phyloP scores from a whole-genome alignment of 1,140 invertebrate genomes.

The Drosophila truncata region DNA sequence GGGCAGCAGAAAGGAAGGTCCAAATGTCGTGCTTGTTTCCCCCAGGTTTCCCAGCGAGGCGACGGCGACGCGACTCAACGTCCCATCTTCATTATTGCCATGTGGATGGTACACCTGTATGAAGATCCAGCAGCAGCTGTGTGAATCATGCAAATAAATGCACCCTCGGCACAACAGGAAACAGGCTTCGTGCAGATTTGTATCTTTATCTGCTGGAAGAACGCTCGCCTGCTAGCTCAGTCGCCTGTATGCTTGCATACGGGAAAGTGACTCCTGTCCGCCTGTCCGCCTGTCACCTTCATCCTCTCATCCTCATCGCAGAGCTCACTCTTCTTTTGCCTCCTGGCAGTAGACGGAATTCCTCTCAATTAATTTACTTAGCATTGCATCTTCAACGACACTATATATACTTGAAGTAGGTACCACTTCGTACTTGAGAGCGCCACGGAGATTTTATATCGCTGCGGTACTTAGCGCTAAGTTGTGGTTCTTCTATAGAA shows the following conservation, averaged over 20 bases:
- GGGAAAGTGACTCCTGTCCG: constrained; percentile 63
- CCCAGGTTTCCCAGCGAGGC: constrained; percentile 37
- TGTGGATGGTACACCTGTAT: constrained; percentile 48
- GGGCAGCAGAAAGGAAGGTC: constrained; percentile 61
- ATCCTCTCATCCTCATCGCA: constrained; percentile 2
- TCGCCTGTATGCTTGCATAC: constrained; percentile 26
- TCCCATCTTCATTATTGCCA: constrained; percentile 56
- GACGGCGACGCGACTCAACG: constrained; percentile 33
- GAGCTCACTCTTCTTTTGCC: constrained; percentile 7
- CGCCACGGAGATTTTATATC: constrained; percentile 42
- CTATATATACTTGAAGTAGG: constrained; percentile 14
- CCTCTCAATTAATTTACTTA: constrained; percentile 81
- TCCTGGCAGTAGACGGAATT: constrained; percentile 73
- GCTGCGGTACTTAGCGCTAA: constrained; percentile 39
- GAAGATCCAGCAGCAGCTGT: constrained; percentile 50
- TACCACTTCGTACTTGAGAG: constrained; percentile 17
- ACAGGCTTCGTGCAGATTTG: constrained; percentile 82
- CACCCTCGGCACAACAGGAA: constrained; percentile 82
- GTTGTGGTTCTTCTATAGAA: constrained; percentile 37
- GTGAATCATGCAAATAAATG: constrained; percentile 83
- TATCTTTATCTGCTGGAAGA: constrained; percentile 77
- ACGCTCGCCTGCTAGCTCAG: constrained; percentile 21
- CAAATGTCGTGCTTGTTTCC: constrained; percentile 69
- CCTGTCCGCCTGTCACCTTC: constrained; percentile 10
- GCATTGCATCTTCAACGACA: constrained; percentile 54